Conservation (phyloP, 2,888 invertebrate genomes). For the Chrysolina americana region DNA sequence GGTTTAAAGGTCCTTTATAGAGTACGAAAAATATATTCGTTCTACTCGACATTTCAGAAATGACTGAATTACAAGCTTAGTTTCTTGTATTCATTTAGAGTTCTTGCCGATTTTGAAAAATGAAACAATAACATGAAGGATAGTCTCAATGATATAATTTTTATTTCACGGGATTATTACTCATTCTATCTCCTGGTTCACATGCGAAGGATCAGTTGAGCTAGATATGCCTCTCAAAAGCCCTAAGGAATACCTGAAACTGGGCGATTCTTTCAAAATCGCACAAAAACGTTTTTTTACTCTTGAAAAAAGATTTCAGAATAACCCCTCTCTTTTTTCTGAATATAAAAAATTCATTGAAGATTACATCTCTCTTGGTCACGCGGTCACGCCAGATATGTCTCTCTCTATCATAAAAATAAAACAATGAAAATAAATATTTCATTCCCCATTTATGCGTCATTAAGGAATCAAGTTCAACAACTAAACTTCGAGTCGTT, state of each 20-base stretch:
- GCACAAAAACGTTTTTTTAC: slow-evolving; percentile 36
- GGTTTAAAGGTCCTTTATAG: too few relatives aligned
- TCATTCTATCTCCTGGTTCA: too few relatives aligned
- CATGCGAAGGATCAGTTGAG: too few relatives aligned
- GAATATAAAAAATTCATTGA: slow-evolving; percentile 39
- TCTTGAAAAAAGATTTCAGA: slow-evolving; percentile 37
- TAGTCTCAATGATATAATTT: too few relatives aligned
- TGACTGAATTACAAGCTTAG: too few relatives aligned
- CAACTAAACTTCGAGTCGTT: slow-evolving; percentile 42
- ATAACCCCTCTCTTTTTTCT: slow-evolving; percentile 12
- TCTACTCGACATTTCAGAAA: too few relatives aligned
- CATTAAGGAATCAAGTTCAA: slow-evolving; percentile 28
- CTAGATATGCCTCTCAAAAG: slow-evolving; percentile 30
- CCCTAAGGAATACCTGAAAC: slow-evolving; percentile 22
- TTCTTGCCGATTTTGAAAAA: too few relatives aligned
- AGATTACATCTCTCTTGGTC: slow-evolving; percentile 36
- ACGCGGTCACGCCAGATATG: slow-evolving; percentile 32
- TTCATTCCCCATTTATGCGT: slow-evolving; percentile 38
- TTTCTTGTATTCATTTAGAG: too few relatives aligned
- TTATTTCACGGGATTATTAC: too few relatives aligned
- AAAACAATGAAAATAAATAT: slow-evolving; percentile 31
- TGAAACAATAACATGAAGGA: too few relatives aligned
- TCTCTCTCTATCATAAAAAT: slow-evolving; percentile 22
- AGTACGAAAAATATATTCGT: too few relatives aligned
- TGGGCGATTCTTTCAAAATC: slow-evolving; percentile 36